Base-by-base conservation (phyloP, 2,113 vertebrate species). In the Pelecanoides urinatrix region DNA sequence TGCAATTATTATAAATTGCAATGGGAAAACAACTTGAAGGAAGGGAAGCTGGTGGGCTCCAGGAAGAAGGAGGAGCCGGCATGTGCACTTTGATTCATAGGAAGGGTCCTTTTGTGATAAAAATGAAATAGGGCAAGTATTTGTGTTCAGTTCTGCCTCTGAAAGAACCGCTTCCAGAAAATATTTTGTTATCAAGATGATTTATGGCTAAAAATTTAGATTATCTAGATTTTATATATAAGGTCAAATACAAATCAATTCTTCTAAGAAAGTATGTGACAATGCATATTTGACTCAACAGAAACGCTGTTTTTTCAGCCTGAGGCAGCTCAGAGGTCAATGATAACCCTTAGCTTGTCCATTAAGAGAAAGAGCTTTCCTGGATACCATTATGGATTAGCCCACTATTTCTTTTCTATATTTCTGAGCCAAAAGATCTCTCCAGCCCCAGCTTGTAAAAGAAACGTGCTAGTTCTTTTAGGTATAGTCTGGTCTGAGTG, bases 1-100 rank as follows among this genome's bases (percentile, higher is more conserved):
- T 88, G 65, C 47, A 88, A 49, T 76, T 78, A 92, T 93, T 89
- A 71, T 65, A 97, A 95, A 90, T 47, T 61, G 86, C 59, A 88
- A 95, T 71, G 78, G 68, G 56, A 84, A 96, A 94, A 88, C 30
- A 93, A 63, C 52, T 30, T 91, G 56, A 93, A 92, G 38, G 55
- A 90, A 86, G 16, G 34, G 65, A 88, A 91, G 77, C 49, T 93
- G 86, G 75, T 0, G 0, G 52, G 34, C 38, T 76, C 21, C 63
- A 83, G 75, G 72, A 96, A 95, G 79, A 18, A 91, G 67, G 42
- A 93, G 47, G 67, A 92, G 38, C 36, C 0, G 0, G 32, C 40
- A 55, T 22, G 8, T 75, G 68, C 38, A 36, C 34, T 83, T 86
- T 4, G 0, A 91, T 81, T 71, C 76, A 93, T 70, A 87, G 17